These are phyloP conservation scores for Columba janthina DNA, from an alignment of 2,113 vertebrate genomes.

Conservation along the genomic window DNA sequence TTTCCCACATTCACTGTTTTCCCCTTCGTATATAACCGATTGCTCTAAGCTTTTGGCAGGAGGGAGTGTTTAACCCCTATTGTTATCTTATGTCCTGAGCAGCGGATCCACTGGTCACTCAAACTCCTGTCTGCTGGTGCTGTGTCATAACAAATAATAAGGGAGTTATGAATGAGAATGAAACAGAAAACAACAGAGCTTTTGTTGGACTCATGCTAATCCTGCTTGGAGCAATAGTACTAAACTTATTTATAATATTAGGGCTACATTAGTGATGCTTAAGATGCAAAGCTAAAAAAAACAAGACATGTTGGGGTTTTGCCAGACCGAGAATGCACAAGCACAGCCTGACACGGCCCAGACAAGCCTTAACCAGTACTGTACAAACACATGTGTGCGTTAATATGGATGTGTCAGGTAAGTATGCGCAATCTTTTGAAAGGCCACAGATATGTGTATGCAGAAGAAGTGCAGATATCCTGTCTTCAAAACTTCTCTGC, in stretches of 20 bases:
- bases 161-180: neutral
- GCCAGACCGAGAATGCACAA: neutral
- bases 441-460: neutral
- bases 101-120: neutral
- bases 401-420: neutral
- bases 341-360: neutral
- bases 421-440: neutral
- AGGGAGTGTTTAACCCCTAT: neutral
- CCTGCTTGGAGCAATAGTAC: neutral
- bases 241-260: neutral
- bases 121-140: neutral
- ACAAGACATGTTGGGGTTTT: neutral
- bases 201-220: neutral
- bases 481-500: neutral
- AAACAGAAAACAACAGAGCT: neutral
- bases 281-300: neutral
- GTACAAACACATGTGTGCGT: rapidly evolving
- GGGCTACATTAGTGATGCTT: neutral
- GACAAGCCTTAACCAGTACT: neutral
- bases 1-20: neutral
- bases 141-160: neutral
- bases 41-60: neutral
- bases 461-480: neutral
- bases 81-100: neutral
- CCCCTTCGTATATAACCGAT: rapidly evolving